Conservation (phyloP, 2,797 vertebrate genomes). For the Spinibarbus caldwelli region DNA sequence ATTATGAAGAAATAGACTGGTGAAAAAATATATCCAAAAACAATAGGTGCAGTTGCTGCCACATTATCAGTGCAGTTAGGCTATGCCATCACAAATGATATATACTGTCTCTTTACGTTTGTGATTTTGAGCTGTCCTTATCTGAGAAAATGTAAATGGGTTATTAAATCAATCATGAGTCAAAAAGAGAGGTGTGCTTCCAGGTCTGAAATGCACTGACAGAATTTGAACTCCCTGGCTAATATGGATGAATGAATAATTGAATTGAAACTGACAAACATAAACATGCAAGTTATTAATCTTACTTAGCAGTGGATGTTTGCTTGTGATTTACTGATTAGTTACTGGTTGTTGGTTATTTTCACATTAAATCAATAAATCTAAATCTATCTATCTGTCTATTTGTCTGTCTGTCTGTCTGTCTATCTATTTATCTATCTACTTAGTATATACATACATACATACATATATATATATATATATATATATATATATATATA, state of each 20-base stretch:
- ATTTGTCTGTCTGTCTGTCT: too few relatives aligned
- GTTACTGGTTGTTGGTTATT: not conserved
- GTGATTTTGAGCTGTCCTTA: not conserved
- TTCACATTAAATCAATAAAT: not conserved
- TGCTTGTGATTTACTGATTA: not conserved
- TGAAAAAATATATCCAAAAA: not conserved
- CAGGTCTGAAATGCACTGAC: not conserved
- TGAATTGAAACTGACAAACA: not conserved
- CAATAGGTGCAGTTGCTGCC: too few relatives aligned
- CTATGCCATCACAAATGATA: not conserved
- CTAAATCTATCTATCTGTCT: too few relatives aligned
- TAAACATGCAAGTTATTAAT: not conserved
- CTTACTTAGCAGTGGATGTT: not conserved
- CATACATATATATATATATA: too few relatives aligned
- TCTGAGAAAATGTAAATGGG: not conserved
- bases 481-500: too few relatives aligned
- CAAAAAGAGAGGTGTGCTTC: not conserved
- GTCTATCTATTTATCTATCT: too few relatives aligned
- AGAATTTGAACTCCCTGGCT: not conserved
- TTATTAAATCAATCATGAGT: not conserved
- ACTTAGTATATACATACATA: not conserved
- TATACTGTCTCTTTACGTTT: not conserved
- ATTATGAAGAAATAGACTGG: not conserved
- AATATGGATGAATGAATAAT: constrained; percentile 2
- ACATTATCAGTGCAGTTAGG: not conserved